These are phyloP conservation scores for Petrocephalus schoutedeni DNA, from an alignment of 2,797 vertebrate genomes.

Conservation along the genomic window DNA sequence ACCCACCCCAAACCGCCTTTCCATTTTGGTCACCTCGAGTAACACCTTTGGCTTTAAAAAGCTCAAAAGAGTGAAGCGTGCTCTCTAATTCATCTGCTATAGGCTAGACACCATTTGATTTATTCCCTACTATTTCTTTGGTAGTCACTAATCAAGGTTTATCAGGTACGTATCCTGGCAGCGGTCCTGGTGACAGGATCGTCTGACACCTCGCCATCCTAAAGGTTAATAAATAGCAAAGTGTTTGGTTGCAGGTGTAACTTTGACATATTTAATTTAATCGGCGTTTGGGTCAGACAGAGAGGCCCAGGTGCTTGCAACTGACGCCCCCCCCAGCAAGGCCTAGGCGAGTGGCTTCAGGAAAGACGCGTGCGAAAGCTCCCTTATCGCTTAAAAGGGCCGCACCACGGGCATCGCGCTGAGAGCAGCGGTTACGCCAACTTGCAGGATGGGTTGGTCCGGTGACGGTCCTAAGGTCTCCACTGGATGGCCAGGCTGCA, in stretches of 20 bases:
- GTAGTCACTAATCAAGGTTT: conserved; percentile 81
- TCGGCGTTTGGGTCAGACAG: conserved; percentile 29
- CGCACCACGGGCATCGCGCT: neutral
- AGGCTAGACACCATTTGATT: conserved; percentile 44
- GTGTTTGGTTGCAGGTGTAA: conserved; percentile 69
- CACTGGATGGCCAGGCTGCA: conserved; percentile 34
- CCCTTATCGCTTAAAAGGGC: neutral
- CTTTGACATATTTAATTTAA: conserved; percentile 48
- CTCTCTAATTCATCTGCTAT: conserved; percentile 30
- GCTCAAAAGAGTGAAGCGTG: conserved; percentile 60
- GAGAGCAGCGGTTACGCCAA: conserved; percentile 48
- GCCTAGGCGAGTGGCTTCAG: neutral
- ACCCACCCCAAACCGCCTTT: conserved; percentile 51
- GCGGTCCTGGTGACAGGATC: conserved; percentile 25
- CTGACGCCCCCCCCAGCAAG: neutral
- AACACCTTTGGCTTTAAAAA: conserved; percentile 79
- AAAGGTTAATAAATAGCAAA: conserved; percentile 58
- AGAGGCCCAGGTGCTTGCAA: neutral
- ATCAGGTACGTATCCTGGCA: conserved; percentile 34
- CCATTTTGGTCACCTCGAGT: conserved; percentile 77
- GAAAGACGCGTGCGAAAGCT: neutral
- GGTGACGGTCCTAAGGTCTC: conserved; percentile 3
- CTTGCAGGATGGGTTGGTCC: conserved; percentile 33
- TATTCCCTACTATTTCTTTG: conserved; percentile 94
- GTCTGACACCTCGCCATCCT: conserved; percentile 70